Base-by-base conservation (phyloP, 2,113 vertebrate species). In the Trochalopteron elliotii region DNA sequence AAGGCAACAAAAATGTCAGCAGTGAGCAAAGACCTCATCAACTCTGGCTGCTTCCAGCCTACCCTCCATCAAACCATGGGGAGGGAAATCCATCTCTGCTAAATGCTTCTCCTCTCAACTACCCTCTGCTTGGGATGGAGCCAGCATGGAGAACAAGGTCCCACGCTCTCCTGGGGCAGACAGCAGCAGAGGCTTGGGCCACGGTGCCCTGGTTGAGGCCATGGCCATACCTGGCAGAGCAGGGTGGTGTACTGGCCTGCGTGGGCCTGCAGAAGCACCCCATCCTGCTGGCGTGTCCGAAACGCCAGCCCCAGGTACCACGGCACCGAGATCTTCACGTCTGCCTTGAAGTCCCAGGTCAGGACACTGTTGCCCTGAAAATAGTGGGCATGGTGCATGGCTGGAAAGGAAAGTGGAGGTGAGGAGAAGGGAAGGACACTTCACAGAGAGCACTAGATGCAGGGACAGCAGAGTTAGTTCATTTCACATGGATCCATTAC, bases 231-330 rank as follows among this genome's bases (percentile, higher is more conserved):
- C 99, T 99, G 99, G 89, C 99, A 99, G 49, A 99, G 97, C 47
- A 99, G 98, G 17, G 98, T 99, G 93, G 98, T 99, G 95, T 99
- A 99, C 95, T 99, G 98, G 61, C 99, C 99, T 0, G 99, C 98
- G 49, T 99, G 99, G 31, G 99, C 99, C 95, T 99, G 99, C 94
- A 99, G 98, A 77, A 99, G 98, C 17, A 99, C 97, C 20, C 99
- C 99, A 0, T 99, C 98, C 7, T 78, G 95, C 7, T 98, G 97
- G 78, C 99, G 98, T 0, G 99, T 99, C 77, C 99, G 98, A 96
- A 99, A 99, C 2, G 99, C 98, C 93, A 99, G 97, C 23, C 99
- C 99, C 91, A 99, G 97, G 96, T 99, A 99, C 99, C 99, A 99
- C 0, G 99, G 99, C 23, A 99, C 98, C 8, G 99, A 99, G 94